Percentiles rank a stretch among this genome's conserved stretches.
Conservation (phyloP, 2,113 vertebrate species). For the Suricata suricatta region DNA sequence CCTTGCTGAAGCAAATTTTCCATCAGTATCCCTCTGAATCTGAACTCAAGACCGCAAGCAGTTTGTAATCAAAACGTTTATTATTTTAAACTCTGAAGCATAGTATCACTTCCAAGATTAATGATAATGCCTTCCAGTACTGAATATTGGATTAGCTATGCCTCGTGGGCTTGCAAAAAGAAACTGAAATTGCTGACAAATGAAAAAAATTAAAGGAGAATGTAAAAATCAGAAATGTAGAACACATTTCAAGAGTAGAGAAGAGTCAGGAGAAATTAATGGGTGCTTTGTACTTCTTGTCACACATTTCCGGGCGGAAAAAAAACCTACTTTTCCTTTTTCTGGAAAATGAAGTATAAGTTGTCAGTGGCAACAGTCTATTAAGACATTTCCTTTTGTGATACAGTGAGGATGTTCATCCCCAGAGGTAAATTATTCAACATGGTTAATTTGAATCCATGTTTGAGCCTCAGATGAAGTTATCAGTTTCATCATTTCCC, state of each 20-base stretch:
- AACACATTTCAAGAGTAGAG: constrained; percentile 63
- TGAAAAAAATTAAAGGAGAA: constrained; percentile 37
- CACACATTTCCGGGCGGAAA: constrained; percentile 60
- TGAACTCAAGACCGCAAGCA: neutral
- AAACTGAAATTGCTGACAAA: constrained; percentile 22
- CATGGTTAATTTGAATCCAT: constrained; percentile 78
- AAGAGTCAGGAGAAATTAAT: constrained; percentile 75
- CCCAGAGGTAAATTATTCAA: constrained; percentile 82
- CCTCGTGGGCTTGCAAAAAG: constrained; percentile 34
- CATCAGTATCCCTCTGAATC: constrained; percentile 1
- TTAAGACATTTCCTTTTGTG: constrained; percentile 76
- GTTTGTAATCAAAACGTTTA: neutral
- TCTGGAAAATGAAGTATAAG: constrained; percentile 58
- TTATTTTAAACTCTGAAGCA: constrained; percentile 53
- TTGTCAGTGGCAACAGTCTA: constrained; percentile 59
- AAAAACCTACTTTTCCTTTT: constrained; percentile 71
- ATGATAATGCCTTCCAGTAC: constrained; percentile 11
- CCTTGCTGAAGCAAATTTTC: constrained; percentile 46
- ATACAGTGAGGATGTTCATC: constrained; percentile 39
- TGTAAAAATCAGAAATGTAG: constrained; percentile 72
- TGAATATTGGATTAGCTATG: constrained; percentile 26
- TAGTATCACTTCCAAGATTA: constrained; percentile 32
- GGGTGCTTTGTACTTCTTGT: constrained; percentile 61
- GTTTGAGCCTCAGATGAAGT: constrained; percentile 77
- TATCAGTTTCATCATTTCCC: constrained; percentile 72